phyloP scores from a whole-genome alignment of 2,888 invertebrate species.

The Diarsia mendica region DNA sequence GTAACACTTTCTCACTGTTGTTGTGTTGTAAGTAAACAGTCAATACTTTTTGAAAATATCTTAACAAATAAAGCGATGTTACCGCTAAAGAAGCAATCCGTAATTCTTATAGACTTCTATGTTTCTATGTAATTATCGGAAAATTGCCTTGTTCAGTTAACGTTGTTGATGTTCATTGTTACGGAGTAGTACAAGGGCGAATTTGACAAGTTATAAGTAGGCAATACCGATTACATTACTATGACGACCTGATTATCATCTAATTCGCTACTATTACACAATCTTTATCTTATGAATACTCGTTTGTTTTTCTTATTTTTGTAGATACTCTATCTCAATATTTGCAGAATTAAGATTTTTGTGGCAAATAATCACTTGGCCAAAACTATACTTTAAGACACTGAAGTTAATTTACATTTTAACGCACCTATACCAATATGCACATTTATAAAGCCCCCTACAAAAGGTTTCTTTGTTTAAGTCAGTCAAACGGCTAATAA shows the following conservation, averaged over 20 bases:
- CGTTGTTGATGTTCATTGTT: slow-evolving; percentile 67
- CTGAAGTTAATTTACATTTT: slow-evolving; percentile 17
- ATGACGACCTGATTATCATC: slow-evolving; percentile 48
- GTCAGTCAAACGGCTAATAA: slow-evolving; percentile 9
- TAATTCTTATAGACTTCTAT: slow-evolving; percentile 4
- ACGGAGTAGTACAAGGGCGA: slow-evolving; percentile 73
- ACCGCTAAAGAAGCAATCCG: not conserved
- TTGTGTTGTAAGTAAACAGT: slow-evolving; percentile 64
- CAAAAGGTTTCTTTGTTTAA: slow-evolving; percentile 54
- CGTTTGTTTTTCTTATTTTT: not conserved
- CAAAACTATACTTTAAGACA: not conserved
- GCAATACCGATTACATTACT: slow-evolving; percentile 64
- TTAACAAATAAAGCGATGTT: slow-evolving; percentile 1
- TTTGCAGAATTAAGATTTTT: not conserved
- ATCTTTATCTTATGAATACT: slow-evolving; percentile 5
- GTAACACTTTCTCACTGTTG: slow-evolving; percentile 78
- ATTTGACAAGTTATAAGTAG: slow-evolving; percentile 73
- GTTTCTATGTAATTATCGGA: slow-evolving; percentile 25
- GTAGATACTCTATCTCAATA: not conserved
- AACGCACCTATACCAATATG: not conserved
- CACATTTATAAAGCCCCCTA: not conserved
- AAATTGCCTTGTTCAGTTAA: slow-evolving; percentile 50
- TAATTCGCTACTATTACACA: slow-evolving; percentile 17
- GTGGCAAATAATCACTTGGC: not conserved
- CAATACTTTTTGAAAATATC: slow-evolving; percentile 41